phyloP scores from a whole-genome alignment of 2,888 invertebrate species.

The Poecilus cupreus region DNA sequence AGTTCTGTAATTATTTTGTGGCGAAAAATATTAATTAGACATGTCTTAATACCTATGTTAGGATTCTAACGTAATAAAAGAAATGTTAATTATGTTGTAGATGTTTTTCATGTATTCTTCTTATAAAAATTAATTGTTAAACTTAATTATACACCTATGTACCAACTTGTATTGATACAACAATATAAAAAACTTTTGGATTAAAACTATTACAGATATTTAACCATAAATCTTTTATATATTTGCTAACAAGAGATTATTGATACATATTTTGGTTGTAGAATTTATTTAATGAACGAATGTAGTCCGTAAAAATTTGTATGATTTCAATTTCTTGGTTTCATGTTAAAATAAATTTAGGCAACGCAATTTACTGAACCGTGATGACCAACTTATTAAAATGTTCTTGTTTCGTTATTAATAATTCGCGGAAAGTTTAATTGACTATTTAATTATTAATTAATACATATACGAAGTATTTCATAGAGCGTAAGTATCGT shows the following conservation, averaged over 20 bases:
- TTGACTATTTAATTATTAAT: neutral
- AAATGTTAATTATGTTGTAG: neutral
- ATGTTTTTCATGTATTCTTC: neutral
- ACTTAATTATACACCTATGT: no score
- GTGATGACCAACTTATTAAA: neutral
- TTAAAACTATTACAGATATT: no score
- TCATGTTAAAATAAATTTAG: neutral
- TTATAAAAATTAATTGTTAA: no score
- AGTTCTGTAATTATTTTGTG: neutral
- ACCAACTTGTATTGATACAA: no score
- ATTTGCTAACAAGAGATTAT: no score
- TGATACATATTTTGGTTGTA: no score
- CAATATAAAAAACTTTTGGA: no score
- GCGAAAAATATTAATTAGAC: neutral
- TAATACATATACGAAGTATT: neutral
- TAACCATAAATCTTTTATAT: no score
- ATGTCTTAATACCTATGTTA: neutral
- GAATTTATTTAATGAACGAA: no score
- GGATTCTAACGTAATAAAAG: neutral
- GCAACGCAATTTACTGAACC: neutral
- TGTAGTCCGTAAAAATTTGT: no score
- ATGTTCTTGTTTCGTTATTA: neutral
- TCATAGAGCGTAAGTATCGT: neutral
- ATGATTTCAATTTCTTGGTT: no score
- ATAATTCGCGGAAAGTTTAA: slow-evolving; percentile 1